Evolutionary conservation across 1,140 invertebrate species (phyloP).

Genomic region (Drosophila bifasciata): DNA sequence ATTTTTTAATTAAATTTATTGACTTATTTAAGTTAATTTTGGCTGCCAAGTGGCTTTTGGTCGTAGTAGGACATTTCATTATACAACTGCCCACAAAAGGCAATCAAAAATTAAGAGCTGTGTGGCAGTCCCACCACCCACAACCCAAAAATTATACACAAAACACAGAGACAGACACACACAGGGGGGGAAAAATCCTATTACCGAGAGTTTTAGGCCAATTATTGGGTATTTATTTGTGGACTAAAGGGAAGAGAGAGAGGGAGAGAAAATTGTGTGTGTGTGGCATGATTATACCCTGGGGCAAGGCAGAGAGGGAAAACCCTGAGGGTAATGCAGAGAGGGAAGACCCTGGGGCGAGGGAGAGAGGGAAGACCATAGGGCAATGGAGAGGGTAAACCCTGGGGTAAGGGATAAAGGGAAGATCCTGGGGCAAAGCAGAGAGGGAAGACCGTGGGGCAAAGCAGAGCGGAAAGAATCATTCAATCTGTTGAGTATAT

Average conservation of each 20-base stretch:
- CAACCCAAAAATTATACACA: not conserved
- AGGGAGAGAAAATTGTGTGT: too few relatives aligned
- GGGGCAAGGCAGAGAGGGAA: slow-evolving; percentile 10
- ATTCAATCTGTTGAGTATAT: not conserved
- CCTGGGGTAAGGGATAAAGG: not conserved
- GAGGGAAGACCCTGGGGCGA: too few relatives aligned
- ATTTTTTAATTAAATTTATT: slow-evolving; percentile 68
- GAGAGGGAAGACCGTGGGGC: too few relatives aligned
- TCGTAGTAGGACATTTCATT: slow-evolving; percentile 37
- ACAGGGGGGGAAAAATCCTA: slow-evolving; percentile 45
- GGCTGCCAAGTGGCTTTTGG: slow-evolving; percentile 19
- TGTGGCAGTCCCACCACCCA: not conserved
- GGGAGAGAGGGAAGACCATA: too few relatives aligned
- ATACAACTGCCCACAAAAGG: slow-evolving; percentile 41
- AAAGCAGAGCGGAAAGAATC: slow-evolving; percentile 30
- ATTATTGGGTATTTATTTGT: slow-evolving; percentile 6
- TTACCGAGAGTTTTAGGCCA: slow-evolving; percentile 51
- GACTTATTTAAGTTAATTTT: slow-evolving; percentile 63
- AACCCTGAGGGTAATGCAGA: too few relatives aligned
- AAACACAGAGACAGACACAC: slow-evolving; percentile 5
- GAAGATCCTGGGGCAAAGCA: too few relatives aligned
- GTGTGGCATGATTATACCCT: too few relatives aligned
- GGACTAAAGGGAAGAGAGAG: not conserved
- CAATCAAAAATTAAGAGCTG: slow-evolving; percentile 39
- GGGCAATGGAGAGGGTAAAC: too few relatives aligned